Percentiles rank a stretch among this genome's conserved stretches.
Evolutionary conservation across 2,888 invertebrate genomes (phyloP).

Genomic region (Pachliopta kotzebuea): DNA sequence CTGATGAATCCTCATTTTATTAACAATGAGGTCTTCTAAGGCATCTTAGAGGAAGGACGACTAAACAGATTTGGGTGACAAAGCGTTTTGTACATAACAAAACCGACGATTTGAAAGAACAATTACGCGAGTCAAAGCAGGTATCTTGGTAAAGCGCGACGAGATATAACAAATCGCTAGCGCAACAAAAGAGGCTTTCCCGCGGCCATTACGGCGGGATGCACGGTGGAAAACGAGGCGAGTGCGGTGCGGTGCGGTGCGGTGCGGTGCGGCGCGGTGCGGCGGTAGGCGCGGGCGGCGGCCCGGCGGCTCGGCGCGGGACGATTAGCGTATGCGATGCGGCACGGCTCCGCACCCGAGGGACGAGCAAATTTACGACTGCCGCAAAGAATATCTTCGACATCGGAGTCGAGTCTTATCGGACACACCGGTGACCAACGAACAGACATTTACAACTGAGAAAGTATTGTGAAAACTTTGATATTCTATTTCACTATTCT

Average conservation of each 20-base stretch:
- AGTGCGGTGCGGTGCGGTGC: slow-evolving; percentile 50
- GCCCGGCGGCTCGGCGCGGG: slow-evolving; percentile 46
- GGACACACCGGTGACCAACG: slow-evolving; percentile 60
- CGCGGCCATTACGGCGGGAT: slow-evolving; percentile 73
- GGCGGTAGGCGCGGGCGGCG: slow-evolving; percentile 54
- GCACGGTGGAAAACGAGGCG: slow-evolving; percentile 51
- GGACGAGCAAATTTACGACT: slow-evolving; percentile 67
- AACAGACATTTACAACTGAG: slow-evolving; percentile 30
- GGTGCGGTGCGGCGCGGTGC: slow-evolving; percentile 50
- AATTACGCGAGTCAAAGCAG: slow-evolving; percentile 77
- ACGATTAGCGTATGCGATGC: slow-evolving; percentile 70
- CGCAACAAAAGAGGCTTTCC: slow-evolving; percentile 78
- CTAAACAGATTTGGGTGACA: slow-evolving; percentile 74
- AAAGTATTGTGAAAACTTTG: slow-evolving; percentile 6
- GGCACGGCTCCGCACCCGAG: slow-evolving; percentile 44
- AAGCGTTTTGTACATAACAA: slow-evolving; percentile 75
- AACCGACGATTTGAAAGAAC: slow-evolving; percentile 75
- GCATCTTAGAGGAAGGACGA: slow-evolving; percentile 50
- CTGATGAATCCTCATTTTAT: slow-evolving; percentile 60
- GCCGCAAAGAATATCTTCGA: slow-evolving; percentile 75
- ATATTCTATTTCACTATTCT: slow-evolving; percentile 22
- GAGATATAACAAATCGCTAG: slow-evolving; percentile 76
- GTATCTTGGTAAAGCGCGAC: slow-evolving; percentile 69
- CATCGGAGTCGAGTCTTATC: slow-evolving; percentile 55
- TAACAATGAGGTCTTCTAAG: slow-evolving; percentile 62